Evolutionary conservation across 2,888 invertebrate species (phyloP).

Genomic region (Tipula lateralis): DNA sequence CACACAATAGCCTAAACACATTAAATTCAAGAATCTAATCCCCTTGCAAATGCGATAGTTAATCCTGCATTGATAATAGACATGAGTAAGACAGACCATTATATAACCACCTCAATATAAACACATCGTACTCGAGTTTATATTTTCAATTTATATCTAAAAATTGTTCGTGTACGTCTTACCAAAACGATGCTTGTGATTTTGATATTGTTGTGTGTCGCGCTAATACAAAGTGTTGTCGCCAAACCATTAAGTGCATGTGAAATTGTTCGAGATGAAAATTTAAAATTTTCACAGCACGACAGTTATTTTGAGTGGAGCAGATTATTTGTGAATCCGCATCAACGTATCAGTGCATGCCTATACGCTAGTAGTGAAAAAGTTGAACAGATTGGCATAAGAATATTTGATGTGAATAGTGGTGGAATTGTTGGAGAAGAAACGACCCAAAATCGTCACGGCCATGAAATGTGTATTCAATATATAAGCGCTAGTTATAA

Average conservation of each 20-base stretch:
- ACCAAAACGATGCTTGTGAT: background rate
- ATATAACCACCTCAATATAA: no score
- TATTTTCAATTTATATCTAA: background rate
- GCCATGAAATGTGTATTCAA: background rate
- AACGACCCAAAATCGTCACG: no score
- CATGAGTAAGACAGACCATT: no score
- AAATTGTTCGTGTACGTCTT: background rate
- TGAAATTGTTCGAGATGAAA: background rate
- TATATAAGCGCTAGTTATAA: background rate
- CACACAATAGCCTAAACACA: no score
- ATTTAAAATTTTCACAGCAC: background rate
- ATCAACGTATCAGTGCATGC: background rate
- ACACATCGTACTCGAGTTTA: background rate
- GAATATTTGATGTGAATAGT: background rate
- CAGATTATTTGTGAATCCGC: background rate
- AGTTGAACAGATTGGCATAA: background rate
- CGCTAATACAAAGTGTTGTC: background rate
- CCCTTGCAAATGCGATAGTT: no score
- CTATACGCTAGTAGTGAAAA: background rate
- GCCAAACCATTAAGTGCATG: background rate
- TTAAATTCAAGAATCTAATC: no score
- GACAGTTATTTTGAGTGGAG: background rate
- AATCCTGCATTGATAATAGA: no score
- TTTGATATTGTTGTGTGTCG: background rate
- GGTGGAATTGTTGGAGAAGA: background rate